These are phyloP conservation scores for Indri indri DNA, from an alignment of 2,113 vertebrate genomes.

Conservation along the genomic window DNA sequence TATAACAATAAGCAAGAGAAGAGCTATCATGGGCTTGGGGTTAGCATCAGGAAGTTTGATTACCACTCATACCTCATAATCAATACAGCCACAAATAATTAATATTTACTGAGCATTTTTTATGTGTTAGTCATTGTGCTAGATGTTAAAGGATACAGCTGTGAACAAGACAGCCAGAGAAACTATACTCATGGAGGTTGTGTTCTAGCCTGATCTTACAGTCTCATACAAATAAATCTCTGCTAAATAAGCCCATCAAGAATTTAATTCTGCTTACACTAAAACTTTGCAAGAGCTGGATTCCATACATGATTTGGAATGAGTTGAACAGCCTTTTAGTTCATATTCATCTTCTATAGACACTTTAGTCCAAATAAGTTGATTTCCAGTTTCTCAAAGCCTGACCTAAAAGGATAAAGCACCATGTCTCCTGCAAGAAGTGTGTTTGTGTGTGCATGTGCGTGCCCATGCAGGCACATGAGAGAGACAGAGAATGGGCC, in stretches of 20 bases:
- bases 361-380: constrained; percentile 29
- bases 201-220: not conserved
- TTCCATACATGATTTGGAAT: not conserved
- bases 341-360: not conserved
- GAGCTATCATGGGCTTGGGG: not conserved
- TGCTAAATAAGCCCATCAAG: not conserved
- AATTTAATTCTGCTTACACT: not conserved
- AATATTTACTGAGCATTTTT: not conserved
- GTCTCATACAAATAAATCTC: constrained; percentile 10
- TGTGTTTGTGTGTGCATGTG: not conserved
- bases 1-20: not conserved
- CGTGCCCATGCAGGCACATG: not conserved
- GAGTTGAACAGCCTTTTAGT: not conserved
- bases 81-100: not conserved
- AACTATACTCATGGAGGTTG: not conserved
- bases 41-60: not conserved
- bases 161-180: not conserved
- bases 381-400: constrained; percentile 14
- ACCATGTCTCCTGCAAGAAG: not conserved
- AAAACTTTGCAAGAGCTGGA: not conserved
- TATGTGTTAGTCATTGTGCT: not conserved
- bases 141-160: not conserved
- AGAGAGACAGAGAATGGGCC: not conserved
- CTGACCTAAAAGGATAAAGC: not conserved
- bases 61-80: not conserved